phyloP scores from a whole-genome alignment of 2,797 vertebrate species.

The Danio kyathit region DNA sequence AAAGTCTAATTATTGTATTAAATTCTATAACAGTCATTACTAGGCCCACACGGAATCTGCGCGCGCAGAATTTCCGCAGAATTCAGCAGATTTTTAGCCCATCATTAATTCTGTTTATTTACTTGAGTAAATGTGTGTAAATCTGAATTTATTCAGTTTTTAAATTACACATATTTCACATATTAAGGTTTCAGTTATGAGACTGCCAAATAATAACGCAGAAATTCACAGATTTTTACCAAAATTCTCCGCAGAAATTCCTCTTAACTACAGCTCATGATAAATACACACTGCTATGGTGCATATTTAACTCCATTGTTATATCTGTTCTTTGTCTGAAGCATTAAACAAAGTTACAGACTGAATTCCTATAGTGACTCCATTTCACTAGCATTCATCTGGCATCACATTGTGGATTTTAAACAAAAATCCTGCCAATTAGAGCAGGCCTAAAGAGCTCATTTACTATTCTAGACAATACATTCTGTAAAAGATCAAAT shows the following conservation, averaged over 20 bases:
- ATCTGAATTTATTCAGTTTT: too few species aligned
- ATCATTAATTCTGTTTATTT: too few species aligned
- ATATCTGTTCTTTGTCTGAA: constrained; percentile 57
- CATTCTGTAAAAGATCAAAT: neutral
- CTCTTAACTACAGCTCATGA: constrained; percentile 46
- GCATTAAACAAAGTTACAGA: constrained; percentile 47
- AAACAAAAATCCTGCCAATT: neutral
- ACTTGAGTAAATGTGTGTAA: too few species aligned
- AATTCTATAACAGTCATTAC: constrained; percentile 61
- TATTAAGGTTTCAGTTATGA: too few species aligned
- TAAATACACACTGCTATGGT: constrained; percentile 56
- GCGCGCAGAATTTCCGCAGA: too few species aligned
- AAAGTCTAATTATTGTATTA: constrained; percentile 60
- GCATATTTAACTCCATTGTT: constrained; percentile 59
- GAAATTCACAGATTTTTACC: too few species aligned
- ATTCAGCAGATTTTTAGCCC: too few species aligned
- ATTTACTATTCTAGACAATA: neutral
- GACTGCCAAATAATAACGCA: too few species aligned
- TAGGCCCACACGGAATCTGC: too few species aligned
- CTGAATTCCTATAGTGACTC: constrained; percentile 24
- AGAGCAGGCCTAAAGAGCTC: neutral
- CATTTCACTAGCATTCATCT: neutral
- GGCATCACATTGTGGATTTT: neutral
- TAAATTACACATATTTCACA: too few species aligned
- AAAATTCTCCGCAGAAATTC: too few species aligned